These are phyloP conservation scores for Myotis davidii DNA, from an alignment of 2,113 vertebrate genomes.

Conservation along the genomic window DNA sequence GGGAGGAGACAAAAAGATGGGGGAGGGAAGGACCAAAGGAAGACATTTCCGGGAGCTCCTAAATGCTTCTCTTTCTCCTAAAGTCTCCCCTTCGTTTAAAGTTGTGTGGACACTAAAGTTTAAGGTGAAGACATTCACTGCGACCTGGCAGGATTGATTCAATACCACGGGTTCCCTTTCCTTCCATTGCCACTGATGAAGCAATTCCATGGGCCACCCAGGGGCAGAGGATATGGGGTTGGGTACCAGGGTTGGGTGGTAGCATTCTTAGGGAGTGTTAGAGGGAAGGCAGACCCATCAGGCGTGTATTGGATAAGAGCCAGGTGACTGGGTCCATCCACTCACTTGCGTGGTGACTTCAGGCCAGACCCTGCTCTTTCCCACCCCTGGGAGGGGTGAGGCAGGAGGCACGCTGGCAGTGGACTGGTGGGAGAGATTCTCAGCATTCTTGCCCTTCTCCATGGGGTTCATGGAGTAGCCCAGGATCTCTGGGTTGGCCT, in stretches of 20 bases:
- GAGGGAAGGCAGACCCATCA: not conserved
- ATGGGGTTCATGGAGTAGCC: not conserved
- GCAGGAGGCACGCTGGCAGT: slow-evolving; percentile 31
- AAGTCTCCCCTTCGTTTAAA: not conserved
- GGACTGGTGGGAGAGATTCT: slow-evolving; percentile 38
- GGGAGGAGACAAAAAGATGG: not conserved
- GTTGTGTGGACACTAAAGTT: not conserved
- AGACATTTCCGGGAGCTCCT: not conserved
- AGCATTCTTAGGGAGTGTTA: not conserved
- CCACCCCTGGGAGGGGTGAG: not conserved
- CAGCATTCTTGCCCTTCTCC: slow-evolving; percentile 30
- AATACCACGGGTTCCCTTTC: not conserved
- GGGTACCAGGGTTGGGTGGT: not conserved
- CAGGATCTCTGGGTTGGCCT: slow-evolving; percentile 60
- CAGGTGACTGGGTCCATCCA: not conserved
- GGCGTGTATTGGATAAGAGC: not conserved
- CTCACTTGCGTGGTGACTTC: not conserved
- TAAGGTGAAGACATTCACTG: not conserved
- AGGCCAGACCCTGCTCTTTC: not conserved
- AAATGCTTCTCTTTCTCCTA: not conserved
- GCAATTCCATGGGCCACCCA: not conserved
- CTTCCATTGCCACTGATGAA: not conserved
- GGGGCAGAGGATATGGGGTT: not conserved
- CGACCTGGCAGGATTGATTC: not conserved
- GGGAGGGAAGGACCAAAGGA: not conserved